Conservation (phyloP, 2,888 invertebrate species). For the Eurytoma adleriae region DNA sequence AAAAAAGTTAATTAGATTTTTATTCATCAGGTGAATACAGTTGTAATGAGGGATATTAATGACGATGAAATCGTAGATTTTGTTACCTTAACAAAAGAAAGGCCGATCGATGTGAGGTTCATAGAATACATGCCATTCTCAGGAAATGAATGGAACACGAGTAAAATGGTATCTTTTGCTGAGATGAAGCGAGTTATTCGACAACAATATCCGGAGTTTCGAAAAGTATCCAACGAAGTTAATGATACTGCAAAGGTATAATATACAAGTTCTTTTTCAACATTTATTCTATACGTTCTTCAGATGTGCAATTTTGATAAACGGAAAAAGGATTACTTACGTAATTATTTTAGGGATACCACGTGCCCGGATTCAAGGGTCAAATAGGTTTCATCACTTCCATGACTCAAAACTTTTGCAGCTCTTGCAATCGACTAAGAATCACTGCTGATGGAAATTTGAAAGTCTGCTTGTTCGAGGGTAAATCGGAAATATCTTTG, state of each 20-base stretch:
- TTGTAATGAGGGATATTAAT: conserved; percentile 94
- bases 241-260: conserved; percentile 94
- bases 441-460: conserved; percentile 99
- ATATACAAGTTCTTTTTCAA: conserved; percentile 41
- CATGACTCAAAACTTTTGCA: conserved; percentile 98
- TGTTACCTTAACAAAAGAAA: conserved; percentile 90
- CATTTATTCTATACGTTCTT: no score
- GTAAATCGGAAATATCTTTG: conserved; percentile 94
- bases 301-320: neutral
- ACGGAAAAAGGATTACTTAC: no score
- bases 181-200: conserved; percentile 86
- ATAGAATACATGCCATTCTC: conserved; percentile 99
- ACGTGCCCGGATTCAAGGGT: conserved; percentile 89
- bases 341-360: conserved; percentile 83
- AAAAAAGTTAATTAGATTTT: conserved; percentile 22
- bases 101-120: conserved; percentile 93
- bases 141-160: conserved; percentile 94
- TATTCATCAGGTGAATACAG: conserved; percentile 86
- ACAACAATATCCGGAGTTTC: conserved; percentile 81
- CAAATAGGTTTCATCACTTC: conserved; percentile 98
- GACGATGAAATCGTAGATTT: conserved; percentile 97
- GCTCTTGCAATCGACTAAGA: conserved; percentile 93
- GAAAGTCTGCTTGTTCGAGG: conserved; percentile 95
- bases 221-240: conserved; percentile 82
- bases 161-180: conserved; percentile 88